Evolutionary conservation across 2,113 vertebrate species (phyloP).

Genomic region (Sphaerodactylus townsendi): DNA sequence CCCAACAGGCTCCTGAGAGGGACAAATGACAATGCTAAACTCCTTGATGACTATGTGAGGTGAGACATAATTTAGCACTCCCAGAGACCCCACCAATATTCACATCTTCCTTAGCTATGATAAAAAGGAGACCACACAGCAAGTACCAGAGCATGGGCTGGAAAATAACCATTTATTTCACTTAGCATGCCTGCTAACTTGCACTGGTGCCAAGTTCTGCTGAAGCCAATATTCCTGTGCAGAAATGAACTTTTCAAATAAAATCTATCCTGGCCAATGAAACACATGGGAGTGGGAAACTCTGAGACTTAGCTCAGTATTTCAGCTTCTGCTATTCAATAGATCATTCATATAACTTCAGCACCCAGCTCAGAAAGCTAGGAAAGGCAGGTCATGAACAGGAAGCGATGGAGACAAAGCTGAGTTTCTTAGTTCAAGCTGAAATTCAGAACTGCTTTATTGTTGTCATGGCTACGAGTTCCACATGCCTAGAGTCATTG

Average conservation of each 20-base stretch:
- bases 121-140: background rate
- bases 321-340: constrained; percentile 63
- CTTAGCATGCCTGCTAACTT: background rate
- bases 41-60: background rate
- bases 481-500: constrained; percentile 74
- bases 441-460: constrained; percentile 69
- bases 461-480: constrained; percentile 78
- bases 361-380: constrained; percentile 60
- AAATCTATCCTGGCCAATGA: background rate
- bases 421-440: constrained; percentile 71
- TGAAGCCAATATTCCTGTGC: background rate
- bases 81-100: background rate
- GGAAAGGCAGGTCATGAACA: constrained; percentile 69
- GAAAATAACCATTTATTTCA: background rate
- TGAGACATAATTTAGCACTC: background rate
- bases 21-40: background rate
- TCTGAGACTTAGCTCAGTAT: constrained; percentile 39
- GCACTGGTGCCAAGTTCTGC: background rate
- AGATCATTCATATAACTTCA: constrained; percentile 77
- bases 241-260: constrained; percentile 10
- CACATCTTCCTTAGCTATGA: background rate
- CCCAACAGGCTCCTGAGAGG: background rate
- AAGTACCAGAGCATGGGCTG: background rate
- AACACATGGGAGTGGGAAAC: background rate
- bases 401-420: constrained; percentile 81